These are phyloP conservation scores for Brachycybe producta DNA, from an alignment of 2,888 invertebrate genomes.

Conservation along the genomic window DNA sequence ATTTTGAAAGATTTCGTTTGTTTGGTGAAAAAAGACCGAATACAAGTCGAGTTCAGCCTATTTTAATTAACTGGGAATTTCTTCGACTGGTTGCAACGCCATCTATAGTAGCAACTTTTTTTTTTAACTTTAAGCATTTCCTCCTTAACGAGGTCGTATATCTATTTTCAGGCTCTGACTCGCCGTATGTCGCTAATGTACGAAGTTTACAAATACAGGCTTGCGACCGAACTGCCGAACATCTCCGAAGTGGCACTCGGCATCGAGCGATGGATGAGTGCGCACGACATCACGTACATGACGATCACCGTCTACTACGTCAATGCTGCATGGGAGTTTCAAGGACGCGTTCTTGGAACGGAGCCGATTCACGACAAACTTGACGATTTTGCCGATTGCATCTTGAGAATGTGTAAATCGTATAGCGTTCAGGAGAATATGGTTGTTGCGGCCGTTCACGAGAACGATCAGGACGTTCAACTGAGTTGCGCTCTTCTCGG, in stretches of 20 bases:
- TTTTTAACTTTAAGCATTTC: too few species aligned
- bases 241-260: neutral
- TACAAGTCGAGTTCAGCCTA: too few species aligned
- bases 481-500: neutral
- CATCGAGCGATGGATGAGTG: neutral
- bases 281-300: neutral
- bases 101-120: too few species aligned
- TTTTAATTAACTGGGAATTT: too few species aligned
- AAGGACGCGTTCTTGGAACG: neutral
- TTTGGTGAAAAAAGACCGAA: too few species aligned
- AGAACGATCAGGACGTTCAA: neutral
- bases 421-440: neutral
- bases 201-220: neutral
- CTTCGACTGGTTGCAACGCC: too few species aligned
- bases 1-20: too few species aligned
- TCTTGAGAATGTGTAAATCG: neutral
- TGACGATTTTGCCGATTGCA: neutral
- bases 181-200: neutral
- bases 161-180: constrained; percentile 1
- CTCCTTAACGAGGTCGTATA: neutral
- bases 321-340: neutral
- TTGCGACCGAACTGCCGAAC: neutral
- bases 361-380: neutral
- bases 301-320: neutral
- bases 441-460: constrained; percentile 1